A percentile compares a stretch with the other conserved stretches of the same genome.
Evolutionary conservation across 2,113 vertebrate species (phyloP).

Genomic region (Myotis yumanensis): DNA sequence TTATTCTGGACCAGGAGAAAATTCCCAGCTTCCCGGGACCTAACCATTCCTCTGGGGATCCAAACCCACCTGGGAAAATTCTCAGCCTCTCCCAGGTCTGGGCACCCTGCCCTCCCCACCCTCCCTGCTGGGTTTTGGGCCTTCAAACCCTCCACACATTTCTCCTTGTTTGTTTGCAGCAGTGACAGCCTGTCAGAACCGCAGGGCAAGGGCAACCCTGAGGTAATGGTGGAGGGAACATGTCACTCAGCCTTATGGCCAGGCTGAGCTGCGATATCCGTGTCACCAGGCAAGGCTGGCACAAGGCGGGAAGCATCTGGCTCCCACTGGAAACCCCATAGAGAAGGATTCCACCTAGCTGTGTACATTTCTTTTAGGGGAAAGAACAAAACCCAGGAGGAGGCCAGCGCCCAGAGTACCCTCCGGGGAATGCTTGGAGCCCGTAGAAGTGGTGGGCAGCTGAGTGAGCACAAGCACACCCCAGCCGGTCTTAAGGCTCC

Average conservation of each 20-base stretch:
- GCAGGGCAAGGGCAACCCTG: neutral
- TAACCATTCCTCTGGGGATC: neutral
- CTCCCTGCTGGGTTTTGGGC: neutral
- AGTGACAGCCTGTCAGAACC: neutral
- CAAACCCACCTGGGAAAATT: neutral
- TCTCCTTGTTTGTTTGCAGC: neutral
- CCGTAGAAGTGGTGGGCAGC: neutral
- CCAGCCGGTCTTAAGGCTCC: neutral
- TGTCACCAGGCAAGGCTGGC: neutral
- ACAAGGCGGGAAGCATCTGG: neutral
- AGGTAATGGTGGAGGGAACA: neutral
- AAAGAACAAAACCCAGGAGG: neutral
- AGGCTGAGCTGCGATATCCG: neutral
- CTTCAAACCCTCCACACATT: neutral
- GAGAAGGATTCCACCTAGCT: neutral
- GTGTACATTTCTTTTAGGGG: neutral
- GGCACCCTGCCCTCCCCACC: neutral
- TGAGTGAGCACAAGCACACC: neutral
- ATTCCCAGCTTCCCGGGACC: neutral
- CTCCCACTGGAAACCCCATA: neutral
- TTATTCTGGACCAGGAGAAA: conserved; percentile 1
- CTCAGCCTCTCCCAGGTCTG: neutral
- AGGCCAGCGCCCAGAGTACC: neutral
- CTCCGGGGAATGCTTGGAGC: neutral
- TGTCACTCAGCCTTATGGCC: no score